Evolutionary conservation across 2,113 vertebrate species (phyloP).

Genomic region (Salvator merianae): DNA sequence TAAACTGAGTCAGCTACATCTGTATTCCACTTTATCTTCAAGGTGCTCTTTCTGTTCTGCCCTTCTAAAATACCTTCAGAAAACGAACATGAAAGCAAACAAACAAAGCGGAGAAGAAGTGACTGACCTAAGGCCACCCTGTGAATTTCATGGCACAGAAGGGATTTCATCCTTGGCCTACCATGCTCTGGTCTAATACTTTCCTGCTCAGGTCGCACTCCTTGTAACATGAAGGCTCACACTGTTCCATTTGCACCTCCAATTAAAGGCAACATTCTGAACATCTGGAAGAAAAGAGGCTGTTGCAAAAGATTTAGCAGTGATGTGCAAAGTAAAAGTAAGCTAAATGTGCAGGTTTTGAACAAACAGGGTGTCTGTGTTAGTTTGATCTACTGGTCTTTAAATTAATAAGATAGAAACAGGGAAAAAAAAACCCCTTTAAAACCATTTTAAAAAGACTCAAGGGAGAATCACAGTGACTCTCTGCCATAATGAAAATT

Average conservation of each 20-base stretch:
- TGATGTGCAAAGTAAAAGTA: accelerated
- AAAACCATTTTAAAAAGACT: conserved; percentile 25
- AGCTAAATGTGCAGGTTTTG: neutral
- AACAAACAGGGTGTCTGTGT: accelerated
- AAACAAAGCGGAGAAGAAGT: neutral
- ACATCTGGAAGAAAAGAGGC: neutral
- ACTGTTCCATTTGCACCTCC: neutral
- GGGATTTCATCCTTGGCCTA: neutral
- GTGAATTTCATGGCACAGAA: neutral
- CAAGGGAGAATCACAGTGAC: conserved; percentile 18
- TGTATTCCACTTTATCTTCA: neutral
- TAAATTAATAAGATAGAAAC: neutral
- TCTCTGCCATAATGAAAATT: neutral
- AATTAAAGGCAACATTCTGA: accelerated
- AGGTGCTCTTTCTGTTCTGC: neutral
- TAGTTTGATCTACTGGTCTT: neutral
- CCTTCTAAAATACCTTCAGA: neutral
- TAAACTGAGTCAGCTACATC: neutral
- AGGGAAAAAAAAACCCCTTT: conserved; percentile 31
- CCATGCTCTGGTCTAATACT: neutral
- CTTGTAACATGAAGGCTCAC: neutral
- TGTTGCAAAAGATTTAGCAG: neutral
- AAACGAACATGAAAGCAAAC: neutral
- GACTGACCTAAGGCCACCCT: neutral
- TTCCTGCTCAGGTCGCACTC: neutral